A percentile compares a stretch with the other conserved stretches of the same genome.
Conservation (phyloP, 2,888 invertebrate genomes). For the Campoplex capitator region DNA sequence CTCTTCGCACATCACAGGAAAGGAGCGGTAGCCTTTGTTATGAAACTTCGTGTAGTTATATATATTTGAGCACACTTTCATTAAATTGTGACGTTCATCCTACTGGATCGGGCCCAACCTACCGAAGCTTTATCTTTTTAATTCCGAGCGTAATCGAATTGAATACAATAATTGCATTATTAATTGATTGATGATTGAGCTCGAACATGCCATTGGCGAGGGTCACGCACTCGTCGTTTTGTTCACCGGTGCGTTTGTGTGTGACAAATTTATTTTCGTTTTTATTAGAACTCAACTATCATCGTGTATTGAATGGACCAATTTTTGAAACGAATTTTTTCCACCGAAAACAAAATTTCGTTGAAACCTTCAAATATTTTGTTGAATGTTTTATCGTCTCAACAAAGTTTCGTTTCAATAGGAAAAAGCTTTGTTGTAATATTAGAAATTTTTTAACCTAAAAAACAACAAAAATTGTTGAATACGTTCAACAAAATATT, state of each 20-base stretch:
- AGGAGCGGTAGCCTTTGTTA: not conserved
- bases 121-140: constrained; percentile 72
- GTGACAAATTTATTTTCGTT: constrained; percentile 7
- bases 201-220: constrained; percentile 73
- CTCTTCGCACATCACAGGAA: constrained; percentile 32
- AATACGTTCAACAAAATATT: no score
- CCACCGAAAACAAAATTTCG: no score
- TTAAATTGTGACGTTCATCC: constrained; percentile 46
- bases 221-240: constrained; percentile 67
- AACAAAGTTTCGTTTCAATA: no score
- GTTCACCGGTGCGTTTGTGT: no score
- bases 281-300: not conserved
- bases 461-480: no score
- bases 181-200: constrained; percentile 81
- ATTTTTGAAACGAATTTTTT: not conserved
- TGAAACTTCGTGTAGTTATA: constrained; percentile 69
- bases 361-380: no score
- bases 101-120: constrained; percentile 35
- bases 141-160: constrained; percentile 82
- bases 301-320: not conserved
- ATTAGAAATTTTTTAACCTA: no score
- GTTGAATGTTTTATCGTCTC: no score
- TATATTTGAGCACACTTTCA: constrained; percentile 70
- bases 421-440: no score
- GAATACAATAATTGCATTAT: constrained; percentile 83